Conservation (phyloP, 2,113 vertebrate species). For the Atlantisia rogersi region DNA sequence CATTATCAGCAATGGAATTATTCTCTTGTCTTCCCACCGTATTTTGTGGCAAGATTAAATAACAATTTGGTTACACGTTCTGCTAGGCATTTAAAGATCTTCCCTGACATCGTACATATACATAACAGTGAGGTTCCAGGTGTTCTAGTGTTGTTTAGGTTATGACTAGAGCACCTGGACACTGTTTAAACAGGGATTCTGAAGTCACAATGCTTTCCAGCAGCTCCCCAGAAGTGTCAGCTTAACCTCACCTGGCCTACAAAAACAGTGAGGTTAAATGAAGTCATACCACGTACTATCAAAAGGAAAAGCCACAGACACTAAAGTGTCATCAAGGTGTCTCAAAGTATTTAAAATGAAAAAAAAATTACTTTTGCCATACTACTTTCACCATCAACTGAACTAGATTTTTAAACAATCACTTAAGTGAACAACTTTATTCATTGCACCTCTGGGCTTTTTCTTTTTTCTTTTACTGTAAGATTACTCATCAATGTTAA, state of each 20-base stretch:
- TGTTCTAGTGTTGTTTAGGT: background rate
- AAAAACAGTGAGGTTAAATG: conserved; percentile 22
- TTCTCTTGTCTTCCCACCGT: conserved; percentile 28
- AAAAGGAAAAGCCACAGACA: conserved; percentile 32
- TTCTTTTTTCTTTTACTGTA: background rate
- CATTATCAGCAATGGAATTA: conserved; percentile 22
- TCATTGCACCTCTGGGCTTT: background rate
- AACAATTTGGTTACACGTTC: background rate
- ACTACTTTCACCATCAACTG: background rate
- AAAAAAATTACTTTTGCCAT: background rate
- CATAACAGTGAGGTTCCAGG: background rate
- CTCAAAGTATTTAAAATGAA: background rate
- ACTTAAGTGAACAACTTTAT: background rate
- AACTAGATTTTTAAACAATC: background rate
- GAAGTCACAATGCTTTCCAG: conserved; percentile 34
- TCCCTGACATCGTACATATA: background rate
- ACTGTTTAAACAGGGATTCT: conserved; percentile 33
- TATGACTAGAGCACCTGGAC: conserved; percentile 18
- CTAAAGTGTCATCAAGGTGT: background rate
- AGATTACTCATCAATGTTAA: background rate
- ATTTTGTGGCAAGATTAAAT: conserved; percentile 8
- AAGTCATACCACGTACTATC: background rate
- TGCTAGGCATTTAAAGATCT: background rate
- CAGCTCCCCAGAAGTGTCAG: conserved; percentile 12
- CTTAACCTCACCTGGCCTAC: background rate